Evolutionary conservation across 2,113 vertebrate species (phyloP).

Genomic region (Apaloderma vittatum): DNA sequence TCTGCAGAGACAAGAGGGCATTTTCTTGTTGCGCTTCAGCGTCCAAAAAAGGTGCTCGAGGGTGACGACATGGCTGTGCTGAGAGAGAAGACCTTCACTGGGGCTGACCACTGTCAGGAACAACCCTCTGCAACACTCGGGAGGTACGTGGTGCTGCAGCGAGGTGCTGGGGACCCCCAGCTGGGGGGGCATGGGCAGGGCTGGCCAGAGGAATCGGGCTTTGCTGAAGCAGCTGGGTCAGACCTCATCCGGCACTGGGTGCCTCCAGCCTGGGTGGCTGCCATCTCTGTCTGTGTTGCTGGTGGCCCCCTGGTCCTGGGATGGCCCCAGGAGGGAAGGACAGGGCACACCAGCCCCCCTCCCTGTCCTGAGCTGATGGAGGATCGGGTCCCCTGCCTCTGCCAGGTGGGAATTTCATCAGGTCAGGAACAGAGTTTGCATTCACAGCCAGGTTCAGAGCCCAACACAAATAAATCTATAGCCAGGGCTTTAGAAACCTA

Average conservation of each 20-base stretch:
- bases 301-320: background rate
- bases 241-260: background rate
- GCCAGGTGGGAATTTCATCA: background rate
- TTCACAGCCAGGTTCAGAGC: constrained; percentile 51
- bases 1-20: constrained; percentile 64
- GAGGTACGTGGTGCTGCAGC: fast-evolving
- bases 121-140: fast-evolving
- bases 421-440: constrained; percentile 58
- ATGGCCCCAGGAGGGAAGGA: background rate
- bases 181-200: fast-evolving
- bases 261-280: background rate
- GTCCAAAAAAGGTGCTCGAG: background rate
- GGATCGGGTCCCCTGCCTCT: background rate
- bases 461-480: constrained; percentile 48
- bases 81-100: background rate
- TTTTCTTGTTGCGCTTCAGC: background rate
- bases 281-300: background rate
- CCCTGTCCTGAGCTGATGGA: fast-evolving
- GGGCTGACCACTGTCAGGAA: fast-evolving
- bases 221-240: background rate
- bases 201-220: background rate
- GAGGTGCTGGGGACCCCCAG: background rate
- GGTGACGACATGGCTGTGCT: background rate
- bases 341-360: background rate
- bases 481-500: constrained; percentile 44